These are phyloP conservation scores for Albula glossodonta DNA, from an alignment of 2,113 vertebrate species.

Conservation along the genomic window DNA sequence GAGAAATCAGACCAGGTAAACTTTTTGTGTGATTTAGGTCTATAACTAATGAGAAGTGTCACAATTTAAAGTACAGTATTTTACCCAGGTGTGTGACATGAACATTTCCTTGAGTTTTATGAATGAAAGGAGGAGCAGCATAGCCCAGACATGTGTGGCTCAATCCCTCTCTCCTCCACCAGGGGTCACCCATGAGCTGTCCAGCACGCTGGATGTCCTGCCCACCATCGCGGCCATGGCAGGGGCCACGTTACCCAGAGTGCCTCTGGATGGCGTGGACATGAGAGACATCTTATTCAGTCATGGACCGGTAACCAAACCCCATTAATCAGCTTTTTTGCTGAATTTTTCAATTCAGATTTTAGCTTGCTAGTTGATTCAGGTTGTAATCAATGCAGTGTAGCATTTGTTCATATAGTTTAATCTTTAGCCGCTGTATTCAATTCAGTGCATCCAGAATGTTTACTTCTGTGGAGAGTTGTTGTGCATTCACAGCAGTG, in stretches of 20 bases:
- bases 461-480: too few relatives aligned
- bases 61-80: too few relatives aligned
- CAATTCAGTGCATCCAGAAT: background rate
- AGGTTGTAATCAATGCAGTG: background rate
- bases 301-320: slow-evolving; percentile 66
- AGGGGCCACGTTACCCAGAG: slow-evolving; percentile 68
- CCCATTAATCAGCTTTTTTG: background rate
- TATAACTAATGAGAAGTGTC: too few relatives aligned
- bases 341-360: background rate
- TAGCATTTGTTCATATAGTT: background rate
- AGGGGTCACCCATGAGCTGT: slow-evolving; percentile 86
- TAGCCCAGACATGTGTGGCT: background rate
- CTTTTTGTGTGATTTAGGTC: too few relatives aligned
- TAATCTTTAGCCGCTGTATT: background rate
- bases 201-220: slow-evolving; percentile 86
- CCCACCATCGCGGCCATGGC: slow-evolving; percentile 80
- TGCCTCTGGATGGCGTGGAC: slow-evolving; percentile 70
- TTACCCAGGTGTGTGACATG: too few relatives aligned
- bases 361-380: background rate
- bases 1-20: too few relatives aligned
- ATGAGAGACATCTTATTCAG: slow-evolving; percentile 77
- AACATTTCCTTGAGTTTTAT: too few relatives aligned
- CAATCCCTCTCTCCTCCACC: background rate
- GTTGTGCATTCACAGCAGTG: background rate
- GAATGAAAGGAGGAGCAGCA: too few relatives aligned